Evolutionary conservation across 2,113 vertebrate genomes (phyloP).

Genomic region (Archilochus colubris): DNA sequence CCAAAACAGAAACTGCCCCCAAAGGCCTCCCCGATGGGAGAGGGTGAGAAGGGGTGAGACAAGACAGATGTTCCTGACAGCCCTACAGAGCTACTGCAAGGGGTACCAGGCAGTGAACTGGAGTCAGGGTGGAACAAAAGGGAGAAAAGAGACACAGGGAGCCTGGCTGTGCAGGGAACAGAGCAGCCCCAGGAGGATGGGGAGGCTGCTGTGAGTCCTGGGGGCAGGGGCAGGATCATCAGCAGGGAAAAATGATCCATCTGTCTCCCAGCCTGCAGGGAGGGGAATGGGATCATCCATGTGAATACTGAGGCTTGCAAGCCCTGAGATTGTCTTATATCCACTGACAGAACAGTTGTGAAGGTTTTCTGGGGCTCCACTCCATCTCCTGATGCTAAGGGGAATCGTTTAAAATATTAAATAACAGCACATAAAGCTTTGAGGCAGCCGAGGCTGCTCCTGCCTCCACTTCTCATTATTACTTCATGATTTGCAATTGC

Average conservation of each 20-base stretch:
- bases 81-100: neutral
- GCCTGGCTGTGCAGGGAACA: neutral
- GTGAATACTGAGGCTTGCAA: neutral
- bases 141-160: neutral
- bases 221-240: neutral
- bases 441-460: neutral
- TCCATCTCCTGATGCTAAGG: neutral
- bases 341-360: neutral
- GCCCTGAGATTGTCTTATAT: neutral
- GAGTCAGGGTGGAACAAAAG: neutral
- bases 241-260: fast-evolving
- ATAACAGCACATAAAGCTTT: neutral
- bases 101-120: neutral
- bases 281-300: neutral
- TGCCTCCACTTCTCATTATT: neutral
- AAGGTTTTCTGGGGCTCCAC: neutral
- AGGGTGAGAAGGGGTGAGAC: neutral
- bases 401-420: neutral
- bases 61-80: neutral
- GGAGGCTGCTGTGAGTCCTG: neutral
- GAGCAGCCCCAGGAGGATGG: neutral
- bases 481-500: neutral
- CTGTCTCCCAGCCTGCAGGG: fast-evolving
- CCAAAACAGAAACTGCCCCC: neutral
- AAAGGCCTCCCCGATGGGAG: neutral